Evolutionary conservation across 2,888 invertebrate genomes (phyloP).

Genomic region (Troglohyphantes excavatus): DNA sequence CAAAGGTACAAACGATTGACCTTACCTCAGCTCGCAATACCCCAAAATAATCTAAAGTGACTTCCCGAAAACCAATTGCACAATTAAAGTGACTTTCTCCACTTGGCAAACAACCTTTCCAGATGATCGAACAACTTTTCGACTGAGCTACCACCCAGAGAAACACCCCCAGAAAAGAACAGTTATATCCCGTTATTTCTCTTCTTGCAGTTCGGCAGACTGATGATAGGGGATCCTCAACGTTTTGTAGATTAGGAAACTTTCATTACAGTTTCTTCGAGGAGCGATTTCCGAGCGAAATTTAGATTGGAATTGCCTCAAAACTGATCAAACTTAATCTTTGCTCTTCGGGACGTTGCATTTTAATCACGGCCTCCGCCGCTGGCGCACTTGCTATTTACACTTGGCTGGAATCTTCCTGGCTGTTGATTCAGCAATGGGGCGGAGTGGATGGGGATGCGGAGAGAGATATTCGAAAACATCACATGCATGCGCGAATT

Average conservation of each 20-base stretch:
- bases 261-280: slow-evolving; percentile 38
- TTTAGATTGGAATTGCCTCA: slow-evolving; percentile 49
- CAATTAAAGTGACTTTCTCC: no score
- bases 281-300: slow-evolving; percentile 19
- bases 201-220: no score
- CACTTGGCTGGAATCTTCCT: slow-evolving; percentile 46
- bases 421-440: slow-evolving; percentile 44
- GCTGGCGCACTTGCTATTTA: slow-evolving; percentile 34
- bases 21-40: no score
- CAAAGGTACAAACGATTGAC: no score
- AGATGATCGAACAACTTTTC: neutral
- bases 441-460: neutral
- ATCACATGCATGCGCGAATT: slow-evolving; percentile 3
- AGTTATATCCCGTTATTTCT: no score
- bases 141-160: neutral
- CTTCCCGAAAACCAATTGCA: no score
- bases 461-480: slow-evolving; percentile 27
- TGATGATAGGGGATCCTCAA: no score
- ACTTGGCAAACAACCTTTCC: neutral
- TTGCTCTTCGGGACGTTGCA: slow-evolving; percentile 21
- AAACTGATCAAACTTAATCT: slow-evolving; percentile 61
- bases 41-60: no score
- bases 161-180: no score
- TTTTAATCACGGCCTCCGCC: slow-evolving; percentile 48
- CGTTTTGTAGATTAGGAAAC: neutral